phyloP scores from a whole-genome alignment of 2,113 vertebrate genomes.

The Alectura lathami region DNA sequence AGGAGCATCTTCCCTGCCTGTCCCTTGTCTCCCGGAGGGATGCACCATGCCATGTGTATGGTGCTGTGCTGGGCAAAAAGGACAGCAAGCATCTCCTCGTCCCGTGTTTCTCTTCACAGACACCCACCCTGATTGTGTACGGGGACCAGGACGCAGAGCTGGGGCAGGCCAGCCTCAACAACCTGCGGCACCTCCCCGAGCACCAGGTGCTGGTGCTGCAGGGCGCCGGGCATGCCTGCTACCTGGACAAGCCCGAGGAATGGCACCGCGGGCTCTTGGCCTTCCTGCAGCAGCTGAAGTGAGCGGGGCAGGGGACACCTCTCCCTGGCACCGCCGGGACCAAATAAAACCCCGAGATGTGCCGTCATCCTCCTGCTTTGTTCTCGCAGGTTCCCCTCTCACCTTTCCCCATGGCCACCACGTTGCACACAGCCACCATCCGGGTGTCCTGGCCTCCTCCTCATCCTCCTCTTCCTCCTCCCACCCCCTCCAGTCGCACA shows the following conservation, averaged over 20 bases:
- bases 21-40: background rate
- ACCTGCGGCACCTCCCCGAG: constrained; percentile 86
- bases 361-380: background rate
- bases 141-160: constrained; percentile 88
- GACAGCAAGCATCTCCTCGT: background rate
- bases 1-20: too few relatives aligned
- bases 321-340: background rate
- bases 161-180: constrained; percentile 84
- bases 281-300: constrained; percentile 82
- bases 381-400: background rate
- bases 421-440: too few relatives aligned
- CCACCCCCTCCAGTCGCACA: background rate
- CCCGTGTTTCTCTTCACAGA: constrained; percentile 70
- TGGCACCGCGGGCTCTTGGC: constrained; percentile 88
- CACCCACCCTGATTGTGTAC: constrained; percentile 88
- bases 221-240: constrained; percentile 91
- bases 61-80: background rate
- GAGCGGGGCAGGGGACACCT: background rate
- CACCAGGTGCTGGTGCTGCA: constrained; percentile 88
- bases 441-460: background rate
- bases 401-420: background rate
- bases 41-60: background rate
- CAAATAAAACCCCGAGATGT: constrained; percentile 41
- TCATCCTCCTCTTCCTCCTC: constrained; percentile 27
- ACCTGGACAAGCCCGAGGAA: constrained; percentile 88